Evolutionary conservation across 2,888 invertebrate genomes (phyloP), one percentile per base, ranked within the genome.

Genomic region (Cistogaster globosa): DNA sequence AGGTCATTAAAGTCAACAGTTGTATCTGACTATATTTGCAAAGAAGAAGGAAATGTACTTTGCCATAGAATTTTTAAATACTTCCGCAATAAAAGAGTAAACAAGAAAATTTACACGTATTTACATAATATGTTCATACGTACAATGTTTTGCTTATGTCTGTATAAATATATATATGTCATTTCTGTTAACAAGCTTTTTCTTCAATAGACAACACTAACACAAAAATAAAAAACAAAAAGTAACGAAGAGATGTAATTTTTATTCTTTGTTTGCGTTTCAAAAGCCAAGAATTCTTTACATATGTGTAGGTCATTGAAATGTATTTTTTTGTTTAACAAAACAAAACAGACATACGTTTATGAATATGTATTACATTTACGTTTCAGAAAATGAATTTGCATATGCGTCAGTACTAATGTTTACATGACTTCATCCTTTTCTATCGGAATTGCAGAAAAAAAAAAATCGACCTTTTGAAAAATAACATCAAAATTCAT

Each of bases 81-180:
- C 58, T 80, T 80, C 80, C 80, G 72, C 51, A 51, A 67, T 48
- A 53, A 55, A 65, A 38, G 36, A 51, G 16, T 26, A 58, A 67
- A 80, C n/a, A 53, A 62, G 42, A 12, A 60, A 26, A 26, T 53
- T 22, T 45, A 32, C 53, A 69, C 18, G 38, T 74, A 38, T 62
- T 74, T 62, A 62, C 62, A 38, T 62, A 58, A 62, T 48, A 1
- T n/a, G 0, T 12, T 42, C 12, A 42, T 42, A 42, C 42, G 3
- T 42, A 42, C 11, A 42, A 42, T 3, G 12, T 4, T 42, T 12
- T 48, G n/a, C 14, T n/a, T 2, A 48, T 45, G 4, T 45, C 7
- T 6, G 14, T 38, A 12, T 20, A 20, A 12, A 5, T 51, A 8
- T 20, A 20, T n/a, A 5, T 51, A 8, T 53, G 62, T 62, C 38